Evolutionary conservation across 2,797 vertebrate species (phyloP).

Genomic region (Lepus townsendii): DNA sequence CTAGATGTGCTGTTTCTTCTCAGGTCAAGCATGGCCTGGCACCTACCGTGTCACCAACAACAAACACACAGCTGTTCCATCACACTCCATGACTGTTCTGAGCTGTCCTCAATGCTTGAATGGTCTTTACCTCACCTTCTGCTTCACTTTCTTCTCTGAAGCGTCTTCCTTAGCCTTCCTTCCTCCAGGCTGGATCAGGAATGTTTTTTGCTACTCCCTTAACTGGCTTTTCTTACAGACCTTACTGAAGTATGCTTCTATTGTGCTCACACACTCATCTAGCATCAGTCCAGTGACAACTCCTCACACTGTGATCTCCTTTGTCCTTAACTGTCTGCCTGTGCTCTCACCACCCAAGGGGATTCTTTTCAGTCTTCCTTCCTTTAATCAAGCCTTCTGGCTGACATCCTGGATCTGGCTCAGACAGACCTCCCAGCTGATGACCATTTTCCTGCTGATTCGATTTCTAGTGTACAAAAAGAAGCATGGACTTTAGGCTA

Average conservation of each 20-base stretch:
- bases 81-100: background rate
- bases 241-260: slow-evolving; percentile 43
- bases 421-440: background rate
- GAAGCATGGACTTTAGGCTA: background rate
- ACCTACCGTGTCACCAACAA: background rate
- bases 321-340: background rate
- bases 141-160: background rate
- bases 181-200: background rate
- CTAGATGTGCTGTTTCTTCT: slow-evolving; percentile 1
- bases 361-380: background rate
- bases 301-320: background rate
- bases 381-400: background rate
- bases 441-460: background rate
- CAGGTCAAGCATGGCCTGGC: background rate
- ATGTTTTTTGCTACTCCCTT: background rate
- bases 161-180: background rate
- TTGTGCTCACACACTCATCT: slow-evolving; percentile 6
- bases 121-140: background rate
- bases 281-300: background rate
- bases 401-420: background rate
- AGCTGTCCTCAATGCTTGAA: background rate
- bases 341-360: background rate
- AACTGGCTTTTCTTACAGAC: background rate
- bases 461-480: background rate
- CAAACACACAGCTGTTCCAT: slow-evolving; percentile 14